Conservation (phyloP, 2,888 invertebrate species). For the Ditula angustiorana region DNA sequence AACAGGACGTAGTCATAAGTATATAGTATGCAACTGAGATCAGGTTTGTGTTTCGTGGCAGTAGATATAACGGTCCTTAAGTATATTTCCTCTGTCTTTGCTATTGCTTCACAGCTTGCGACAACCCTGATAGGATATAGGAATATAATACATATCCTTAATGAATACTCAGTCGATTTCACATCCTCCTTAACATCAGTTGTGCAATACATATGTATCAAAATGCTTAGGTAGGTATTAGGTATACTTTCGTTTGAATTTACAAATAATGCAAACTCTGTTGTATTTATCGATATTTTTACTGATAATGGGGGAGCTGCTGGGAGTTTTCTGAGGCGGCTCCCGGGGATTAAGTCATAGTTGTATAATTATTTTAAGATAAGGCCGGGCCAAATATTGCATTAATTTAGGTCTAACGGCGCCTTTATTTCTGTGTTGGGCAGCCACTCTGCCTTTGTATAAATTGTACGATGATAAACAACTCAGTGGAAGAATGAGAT, state of each 20-base stretch:
- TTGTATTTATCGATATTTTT: slow-evolving; percentile 84
- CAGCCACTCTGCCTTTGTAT: slow-evolving; percentile 75
- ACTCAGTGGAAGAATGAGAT: slow-evolving; percentile 83
- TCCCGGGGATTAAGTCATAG: slow-evolving; percentile 79
- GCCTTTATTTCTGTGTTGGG: slow-evolving; percentile 71
- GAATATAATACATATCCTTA: slow-evolving; percentile 82
- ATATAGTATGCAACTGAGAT: slow-evolving; percentile 57
- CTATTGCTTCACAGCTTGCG: slow-evolving; percentile 75
- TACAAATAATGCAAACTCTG: slow-evolving; percentile 81
- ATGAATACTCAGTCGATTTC: slow-evolving; percentile 82
- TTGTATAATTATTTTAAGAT: slow-evolving; percentile 81
- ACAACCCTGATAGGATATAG: slow-evolving; percentile 78
- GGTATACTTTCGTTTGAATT: slow-evolving; percentile 82
- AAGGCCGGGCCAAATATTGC: slow-evolving; percentile 85
- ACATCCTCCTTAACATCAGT: slow-evolving; percentile 78
- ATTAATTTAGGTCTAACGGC: slow-evolving; percentile 79
- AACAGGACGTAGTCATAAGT: slow-evolving; percentile 75
- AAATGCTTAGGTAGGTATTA: slow-evolving; percentile 82
- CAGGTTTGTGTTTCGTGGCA: slow-evolving; percentile 60
- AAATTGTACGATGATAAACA: slow-evolving; percentile 75
- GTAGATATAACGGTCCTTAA: slow-evolving; percentile 59
- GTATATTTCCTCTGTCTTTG: slow-evolving; percentile 57
- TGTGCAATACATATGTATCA: slow-evolving; percentile 83
- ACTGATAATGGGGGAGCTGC: slow-evolving; percentile 67
- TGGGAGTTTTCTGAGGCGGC: slow-evolving; percentile 58